phyloP scores from a whole-genome alignment of 2,888 invertebrate genomes.

The Nemoura dubitans region DNA sequence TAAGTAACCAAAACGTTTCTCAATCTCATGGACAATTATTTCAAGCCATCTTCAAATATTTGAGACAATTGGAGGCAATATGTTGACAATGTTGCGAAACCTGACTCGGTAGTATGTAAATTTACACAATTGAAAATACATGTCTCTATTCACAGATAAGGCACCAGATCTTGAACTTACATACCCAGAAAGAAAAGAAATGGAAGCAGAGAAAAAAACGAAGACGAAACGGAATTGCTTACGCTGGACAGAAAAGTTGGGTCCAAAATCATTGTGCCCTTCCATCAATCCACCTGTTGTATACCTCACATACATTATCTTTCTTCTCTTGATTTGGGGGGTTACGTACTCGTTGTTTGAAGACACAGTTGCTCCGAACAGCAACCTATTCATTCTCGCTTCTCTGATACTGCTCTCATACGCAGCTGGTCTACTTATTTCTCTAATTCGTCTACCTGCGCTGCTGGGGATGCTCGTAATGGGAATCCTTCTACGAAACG shows the following conservation, averaged over 20 bases:
- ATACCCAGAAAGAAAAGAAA: background rate
- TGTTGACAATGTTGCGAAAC: no score
- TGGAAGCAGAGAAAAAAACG: background rate
- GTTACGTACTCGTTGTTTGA: constrained; percentile 43
- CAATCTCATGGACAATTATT: background rate
- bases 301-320: constrained; percentile 21
- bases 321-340: constrained; percentile 45
- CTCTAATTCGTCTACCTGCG: constrained; percentile 60
- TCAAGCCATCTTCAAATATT: no score
- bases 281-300: constrained; percentile 30
- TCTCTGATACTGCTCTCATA: constrained; percentile 45
- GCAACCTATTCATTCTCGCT: constrained; percentile 44
- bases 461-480: constrained; percentile 72
- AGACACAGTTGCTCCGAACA: constrained; percentile 44
- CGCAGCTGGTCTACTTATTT: constrained; percentile 44
- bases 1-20: background rate
- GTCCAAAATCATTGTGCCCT: constrained; percentile 43
- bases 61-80: no score
- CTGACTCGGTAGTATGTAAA: background rate
- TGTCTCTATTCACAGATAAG: background rate
- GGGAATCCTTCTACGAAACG: constrained; percentile 65
- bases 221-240: background rate
- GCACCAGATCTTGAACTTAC: background rate
- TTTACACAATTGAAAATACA: background rate
- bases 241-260: background rate